A percentile compares a stretch with the other conserved stretches of the same genome.
Conservation (phyloP, 2,888 invertebrate species). For the Mellilla xanthometata region DNA sequence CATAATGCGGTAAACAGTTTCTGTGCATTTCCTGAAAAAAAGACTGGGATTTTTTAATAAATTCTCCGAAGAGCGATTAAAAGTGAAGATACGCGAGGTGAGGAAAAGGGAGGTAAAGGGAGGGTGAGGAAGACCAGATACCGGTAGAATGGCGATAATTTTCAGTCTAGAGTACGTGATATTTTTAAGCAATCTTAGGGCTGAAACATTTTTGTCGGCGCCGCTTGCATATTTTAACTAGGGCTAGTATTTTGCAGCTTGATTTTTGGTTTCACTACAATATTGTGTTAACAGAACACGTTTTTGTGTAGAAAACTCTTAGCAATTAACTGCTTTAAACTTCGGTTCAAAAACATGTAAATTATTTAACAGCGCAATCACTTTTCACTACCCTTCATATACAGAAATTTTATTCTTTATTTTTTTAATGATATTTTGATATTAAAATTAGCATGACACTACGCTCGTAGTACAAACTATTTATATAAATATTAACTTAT, state of each 20-base stretch:
- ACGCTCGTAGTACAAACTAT: too few species aligned
- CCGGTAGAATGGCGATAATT: constrained; percentile 13
- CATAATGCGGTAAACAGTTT: constrained; percentile 23
- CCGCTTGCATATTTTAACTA: not conserved
- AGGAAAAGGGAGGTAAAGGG: constrained; percentile 38
- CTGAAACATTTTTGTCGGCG: not conserved
- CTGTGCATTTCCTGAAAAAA: constrained; percentile 35
- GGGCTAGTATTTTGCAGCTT: not conserved
- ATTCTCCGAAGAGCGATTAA: constrained; percentile 64
- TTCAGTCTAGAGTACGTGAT: constrained; percentile 11
- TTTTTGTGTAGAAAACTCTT: too few species aligned
- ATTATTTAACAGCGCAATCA: too few species aligned
- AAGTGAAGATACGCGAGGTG: constrained; percentile 62
- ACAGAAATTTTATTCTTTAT: too few species aligned
- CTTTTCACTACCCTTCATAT: too few species aligned
- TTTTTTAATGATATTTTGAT: too few species aligned
- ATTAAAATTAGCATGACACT: too few species aligned
- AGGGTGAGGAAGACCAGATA: constrained; percentile 17
- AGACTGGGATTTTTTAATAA: constrained; percentile 61
- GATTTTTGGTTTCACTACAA: too few species aligned
- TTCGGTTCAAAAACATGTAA: too few species aligned
- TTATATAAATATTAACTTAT: too few species aligned
- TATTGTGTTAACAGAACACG: too few species aligned
- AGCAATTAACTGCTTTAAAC: too few species aligned
- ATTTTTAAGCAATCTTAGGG: constrained; percentile 9